Evolutionary conservation across 2,113 vertebrate species (phyloP).

Genomic region (Panurus biarmicus): DNA sequence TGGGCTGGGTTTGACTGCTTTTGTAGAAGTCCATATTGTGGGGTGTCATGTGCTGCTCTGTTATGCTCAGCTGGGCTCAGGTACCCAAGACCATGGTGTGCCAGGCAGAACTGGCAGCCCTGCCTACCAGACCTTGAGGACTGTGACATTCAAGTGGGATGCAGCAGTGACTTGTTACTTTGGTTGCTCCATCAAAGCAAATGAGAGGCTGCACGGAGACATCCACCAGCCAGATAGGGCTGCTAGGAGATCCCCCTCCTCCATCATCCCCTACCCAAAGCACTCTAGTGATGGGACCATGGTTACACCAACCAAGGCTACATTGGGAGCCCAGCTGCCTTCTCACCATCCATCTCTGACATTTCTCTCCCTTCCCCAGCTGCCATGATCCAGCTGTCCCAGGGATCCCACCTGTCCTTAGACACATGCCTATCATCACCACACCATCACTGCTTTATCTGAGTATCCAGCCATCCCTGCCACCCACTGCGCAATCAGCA

Average conservation of each 20-base stretch:
- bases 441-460: background rate
- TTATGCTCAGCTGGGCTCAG: background rate
- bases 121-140: background rate
- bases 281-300: background rate
- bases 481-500: background rate
- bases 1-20: background rate
- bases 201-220: background rate
- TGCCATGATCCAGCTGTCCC: background rate
- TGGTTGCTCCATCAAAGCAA: background rate
- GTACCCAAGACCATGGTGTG: background rate
- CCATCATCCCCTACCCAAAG: background rate
- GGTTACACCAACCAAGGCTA: background rate
- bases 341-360: background rate
- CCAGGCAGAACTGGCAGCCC: background rate
- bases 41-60: background rate
- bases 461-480: background rate
- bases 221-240: background rate
- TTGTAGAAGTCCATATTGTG: background rate
- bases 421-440: background rate
- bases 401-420: background rate
- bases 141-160: fast-evolving
- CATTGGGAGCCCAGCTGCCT: background rate
- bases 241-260: background rate
- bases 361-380: background rate
- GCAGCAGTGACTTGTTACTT: background rate